Evolutionary conservation across 2,888 invertebrate genomes (phyloP), one percentile per base, ranked within the genome.

Genomic region (Ectemnius continuus): DNA sequence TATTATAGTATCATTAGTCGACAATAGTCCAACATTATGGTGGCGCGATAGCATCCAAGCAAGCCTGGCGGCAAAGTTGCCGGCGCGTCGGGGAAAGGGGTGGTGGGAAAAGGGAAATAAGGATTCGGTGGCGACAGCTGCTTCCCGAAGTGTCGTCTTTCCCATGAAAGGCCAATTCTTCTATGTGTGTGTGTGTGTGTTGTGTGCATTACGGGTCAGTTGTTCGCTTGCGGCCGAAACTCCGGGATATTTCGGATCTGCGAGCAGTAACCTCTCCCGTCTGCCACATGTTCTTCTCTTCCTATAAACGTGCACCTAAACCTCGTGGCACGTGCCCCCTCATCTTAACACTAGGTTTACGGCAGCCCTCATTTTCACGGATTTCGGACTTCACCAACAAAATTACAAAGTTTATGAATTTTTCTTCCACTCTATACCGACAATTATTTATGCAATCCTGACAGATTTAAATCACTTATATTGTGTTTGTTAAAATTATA

Each of bases 281-380:
- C 67, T 86, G 83, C 87, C 86, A 84, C 83, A 84, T 84, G 86
- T 83, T 80, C 78, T 83, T 80, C 78, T 75, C 23, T 36, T 36
- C 36, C 36, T 36, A 75, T 58, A 76, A 72, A 36, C 36, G 36
- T 36, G 8, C 47, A 20, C 61, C 48, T 66, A 60, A 60, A 65
- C 78, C 72, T 79, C 79, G 62, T 70, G 73, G 75, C 76, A 79
- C 76, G 66, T 78, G 79, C 82, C 72, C 76, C 69, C 69, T 72
- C 75, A 67, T 73, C 78, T 76, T 77, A 82, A 83, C n/a, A n/a
- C n/a, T n/a, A n/a, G n/a, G n/a, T n/a, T n/a, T n/a, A n/a, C n/a
- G n/a, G n/a, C n/a, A n/a, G n/a, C n/a, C n/a, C n/a, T n/a, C n/a
- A n/a, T n/a, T n/a, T n/a, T n/a, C n/a, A n/a, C n/a, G n/a, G n/a